A percentile compares a stretch with the other conserved stretches of the same genome.
These are phyloP conservation scores for Taphrorychus bicolor DNA, from an alignment of 2,888 invertebrate genomes.

Conservation along the genomic window DNA sequence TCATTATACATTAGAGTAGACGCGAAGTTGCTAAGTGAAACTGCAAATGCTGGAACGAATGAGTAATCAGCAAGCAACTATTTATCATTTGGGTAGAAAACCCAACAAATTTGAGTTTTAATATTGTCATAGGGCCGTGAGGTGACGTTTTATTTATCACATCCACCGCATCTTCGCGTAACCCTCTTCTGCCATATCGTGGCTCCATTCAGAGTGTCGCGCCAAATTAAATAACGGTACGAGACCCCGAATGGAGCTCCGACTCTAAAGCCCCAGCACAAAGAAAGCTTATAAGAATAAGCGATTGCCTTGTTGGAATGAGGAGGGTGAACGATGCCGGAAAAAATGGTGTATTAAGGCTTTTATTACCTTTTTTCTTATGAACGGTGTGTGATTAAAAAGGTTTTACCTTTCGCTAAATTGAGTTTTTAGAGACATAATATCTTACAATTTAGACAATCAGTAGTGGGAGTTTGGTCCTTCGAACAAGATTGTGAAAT, in stretches of 20 bases:
- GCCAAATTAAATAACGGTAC: slow-evolving; percentile 21
- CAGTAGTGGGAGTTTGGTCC: too few species aligned
- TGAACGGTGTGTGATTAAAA: not conserved
- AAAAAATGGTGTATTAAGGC: slow-evolving; percentile 2
- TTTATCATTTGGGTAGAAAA: not conserved
- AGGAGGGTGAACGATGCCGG: slow-evolving; percentile 3
- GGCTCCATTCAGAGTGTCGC: too few species aligned
- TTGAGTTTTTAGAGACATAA: too few species aligned
- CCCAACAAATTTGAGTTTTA: not conserved
- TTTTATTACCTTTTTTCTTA: not conserved
- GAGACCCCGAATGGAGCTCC: slow-evolving; percentile 1
- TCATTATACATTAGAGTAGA: too few species aligned
- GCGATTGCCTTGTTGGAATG: slow-evolving; percentile 4
- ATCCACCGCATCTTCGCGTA: slow-evolving; percentile 11
- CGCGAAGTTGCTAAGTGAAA: too few species aligned
- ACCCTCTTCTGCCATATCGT: slow-evolving; percentile 14
- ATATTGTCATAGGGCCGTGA: not conserved
- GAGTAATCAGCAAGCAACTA: too few species aligned
- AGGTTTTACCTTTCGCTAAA: not conserved
- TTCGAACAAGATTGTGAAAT: too few species aligned
- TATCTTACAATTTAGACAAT: too few species aligned
- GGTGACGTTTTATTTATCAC: slow-evolving; percentile 23
- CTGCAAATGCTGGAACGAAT: too few species aligned
- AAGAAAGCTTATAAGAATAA: slow-evolving; percentile 14
- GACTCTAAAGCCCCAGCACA: slow-evolving; percentile 17